Evolutionary conservation across 2,797 vertebrate genomes (phyloP).

Genomic region (Mionectes olivaceus): DNA sequence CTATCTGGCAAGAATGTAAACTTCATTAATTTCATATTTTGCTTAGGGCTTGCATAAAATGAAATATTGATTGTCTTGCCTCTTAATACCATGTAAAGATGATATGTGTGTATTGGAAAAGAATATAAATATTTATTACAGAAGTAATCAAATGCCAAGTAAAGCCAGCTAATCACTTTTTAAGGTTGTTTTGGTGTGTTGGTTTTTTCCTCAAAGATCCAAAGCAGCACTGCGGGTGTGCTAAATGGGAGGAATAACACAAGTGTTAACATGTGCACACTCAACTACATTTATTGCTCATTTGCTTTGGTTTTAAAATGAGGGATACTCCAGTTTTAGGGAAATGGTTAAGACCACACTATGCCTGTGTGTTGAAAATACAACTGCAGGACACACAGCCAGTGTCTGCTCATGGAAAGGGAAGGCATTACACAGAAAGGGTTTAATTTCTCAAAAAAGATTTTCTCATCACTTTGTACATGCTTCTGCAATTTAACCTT

Average conservation of each 20-base stretch:
- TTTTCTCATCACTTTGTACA: neutral
- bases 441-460: neutral
- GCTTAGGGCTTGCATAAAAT: conserved; percentile 12
- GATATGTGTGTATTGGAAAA: neutral
- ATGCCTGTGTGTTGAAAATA: neutral
- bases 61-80: conserved; percentile 26
- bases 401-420: neutral
- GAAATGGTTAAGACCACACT: neutral
- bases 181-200: neutral
- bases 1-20: conserved; percentile 10
- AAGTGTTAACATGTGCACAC: rapidly evolving
- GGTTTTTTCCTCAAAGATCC: neutral
- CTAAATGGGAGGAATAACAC: neutral
- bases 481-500: neutral
- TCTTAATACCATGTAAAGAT: conserved; percentile 17
- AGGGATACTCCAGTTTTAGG: neutral
- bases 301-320: neutral
- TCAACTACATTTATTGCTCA: neutral
- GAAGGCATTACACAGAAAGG: neutral
- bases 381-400: neutral
- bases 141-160: neutral
- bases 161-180: neutral
- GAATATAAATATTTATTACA: conserved; percentile 27
- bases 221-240: neutral
- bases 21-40: conserved; percentile 45